phyloP scores from a whole-genome alignment of 2,888 invertebrate species.

The Oasisia sp. region DNA sequence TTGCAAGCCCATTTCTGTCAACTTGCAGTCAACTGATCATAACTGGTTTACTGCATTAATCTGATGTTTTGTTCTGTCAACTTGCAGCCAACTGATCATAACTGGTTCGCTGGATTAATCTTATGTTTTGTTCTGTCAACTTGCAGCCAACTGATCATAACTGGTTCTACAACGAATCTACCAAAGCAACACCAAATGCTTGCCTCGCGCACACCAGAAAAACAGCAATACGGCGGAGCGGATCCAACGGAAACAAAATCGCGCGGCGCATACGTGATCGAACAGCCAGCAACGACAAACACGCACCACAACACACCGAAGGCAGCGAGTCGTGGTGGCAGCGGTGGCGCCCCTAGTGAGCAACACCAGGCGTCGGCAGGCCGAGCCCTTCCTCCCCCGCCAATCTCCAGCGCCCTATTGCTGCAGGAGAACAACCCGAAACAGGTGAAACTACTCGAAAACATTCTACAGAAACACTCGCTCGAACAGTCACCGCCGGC shows the following conservation, averaged over 20 bases:
- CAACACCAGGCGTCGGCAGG: neutral
- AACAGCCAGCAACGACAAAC: neutral
- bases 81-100: neutral
- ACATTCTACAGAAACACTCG: slow-evolving; percentile 30
- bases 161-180: neutral
- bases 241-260: neutral
- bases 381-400: neutral
- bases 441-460: slow-evolving; percentile 17
- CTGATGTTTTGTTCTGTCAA: neutral
- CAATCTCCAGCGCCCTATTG: neutral
- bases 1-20: neutral
- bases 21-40: neutral
- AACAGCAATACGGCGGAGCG: neutral
- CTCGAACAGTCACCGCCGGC: neutral
- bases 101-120: neutral
- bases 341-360: neutral
- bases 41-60: neutral
- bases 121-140: neutral
- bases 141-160: slow-evolving; percentile 17
- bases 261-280: neutral
- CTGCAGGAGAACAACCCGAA: neutral
- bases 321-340: neutral
- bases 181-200: neutral
- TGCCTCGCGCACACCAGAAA: slow-evolving; percentile 17
- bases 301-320: neutral